Base-by-base conservation (phyloP, 2,113 vertebrate species). In the Leucopsar rothschildi region DNA sequence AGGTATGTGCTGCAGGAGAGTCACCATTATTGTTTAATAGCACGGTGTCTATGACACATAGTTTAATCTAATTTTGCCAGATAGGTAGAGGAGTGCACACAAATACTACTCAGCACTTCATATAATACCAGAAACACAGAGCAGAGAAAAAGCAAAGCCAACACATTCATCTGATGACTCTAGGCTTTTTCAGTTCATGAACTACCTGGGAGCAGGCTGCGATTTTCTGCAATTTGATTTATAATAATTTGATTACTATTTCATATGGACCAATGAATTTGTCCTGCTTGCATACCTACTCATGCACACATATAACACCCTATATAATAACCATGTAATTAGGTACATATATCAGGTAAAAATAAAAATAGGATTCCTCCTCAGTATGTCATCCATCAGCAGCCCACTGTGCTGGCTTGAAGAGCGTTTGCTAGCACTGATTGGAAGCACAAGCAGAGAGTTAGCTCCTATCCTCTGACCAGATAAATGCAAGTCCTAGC, bases 11-110 rank as follows among this genome's bases (percentile, higher is more conserved):
- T 10, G 7, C 18, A 7, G 66, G 66, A 91, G 85, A 80, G 29
- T 28, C 75, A 52, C 55, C 71, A 11, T 27, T 59, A 65, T 13
- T 66, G 64, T 66, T 81, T 92, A 92, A 90, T 56, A 86, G 68
- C 17, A 61, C 10, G 52, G 87, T 82, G 72, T 78, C 88, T 86
- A 20, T 93, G 85, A 90, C 88, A 85, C 81, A 94, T 45, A 66
- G 52, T 81, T 94, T 90, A 93, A 82, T 85, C 73, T 94, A 33
- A 90, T 94, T 92, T 90, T 96, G 49, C 68, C 60, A 77, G 17
- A 56, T 50, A 87, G 88, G 82, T 86, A 92, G 85, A 86, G 56
- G 55, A 93, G 56, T 1, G 6, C 71, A 90, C 57, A 47, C 45
- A 90, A 52, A 80, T 19, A 88, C 68, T 69, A 63, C 66, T 73